phyloP scores from a whole-genome alignment of 1,140 invertebrate species.

The Anoplolepis gracilipes region DNA sequence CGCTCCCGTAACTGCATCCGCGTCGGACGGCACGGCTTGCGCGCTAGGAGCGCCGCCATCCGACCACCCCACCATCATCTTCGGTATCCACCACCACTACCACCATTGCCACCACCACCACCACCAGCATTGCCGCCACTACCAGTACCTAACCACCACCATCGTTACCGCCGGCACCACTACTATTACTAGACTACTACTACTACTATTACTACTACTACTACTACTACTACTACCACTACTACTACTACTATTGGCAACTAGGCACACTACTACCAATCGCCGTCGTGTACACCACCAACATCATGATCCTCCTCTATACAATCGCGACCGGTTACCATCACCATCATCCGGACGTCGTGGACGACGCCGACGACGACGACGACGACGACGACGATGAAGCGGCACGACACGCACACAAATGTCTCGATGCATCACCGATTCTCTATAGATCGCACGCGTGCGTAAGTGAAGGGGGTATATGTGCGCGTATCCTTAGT shows the following conservation, averaged over 20 bases:
- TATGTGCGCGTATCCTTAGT: conserved; percentile 22
- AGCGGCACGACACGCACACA: conserved; percentile 31
- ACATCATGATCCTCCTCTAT: conserved; percentile 66
- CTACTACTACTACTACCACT: conserved; percentile 25
- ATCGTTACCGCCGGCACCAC: conserved; percentile 47
- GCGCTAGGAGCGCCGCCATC: conserved; percentile 84
- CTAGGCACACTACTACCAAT: conserved; percentile 38
- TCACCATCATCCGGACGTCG: conserved; percentile 47
- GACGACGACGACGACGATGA: conserved; percentile 53
- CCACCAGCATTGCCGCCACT: conserved; percentile 45
- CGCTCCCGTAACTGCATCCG: conserved; percentile 86
- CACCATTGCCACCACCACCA: conserved; percentile 55
- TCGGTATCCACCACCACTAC: conserved; percentile 57
- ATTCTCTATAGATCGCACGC: conserved; percentile 29
- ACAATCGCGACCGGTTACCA: conserved; percentile 61
- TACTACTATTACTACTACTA: conserved; percentile 58
- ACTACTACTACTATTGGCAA: conserved; percentile 59
- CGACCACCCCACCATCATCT: conserved; percentile 76
- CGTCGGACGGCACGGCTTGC: conserved; percentile 82
- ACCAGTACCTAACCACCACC: conserved; percentile 50
- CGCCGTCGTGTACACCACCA: conserved; percentile 27
- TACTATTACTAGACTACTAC: conserved; percentile 41
- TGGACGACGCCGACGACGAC: conserved; percentile 10
- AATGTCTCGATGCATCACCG: conserved; percentile 32
- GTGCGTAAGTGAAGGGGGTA: not conserved